A percentile compares a stretch with the other conserved stretches of the same genome.
Conservation (phyloP, 2,113 vertebrate species). For the Chunga burmeisteri region DNA sequence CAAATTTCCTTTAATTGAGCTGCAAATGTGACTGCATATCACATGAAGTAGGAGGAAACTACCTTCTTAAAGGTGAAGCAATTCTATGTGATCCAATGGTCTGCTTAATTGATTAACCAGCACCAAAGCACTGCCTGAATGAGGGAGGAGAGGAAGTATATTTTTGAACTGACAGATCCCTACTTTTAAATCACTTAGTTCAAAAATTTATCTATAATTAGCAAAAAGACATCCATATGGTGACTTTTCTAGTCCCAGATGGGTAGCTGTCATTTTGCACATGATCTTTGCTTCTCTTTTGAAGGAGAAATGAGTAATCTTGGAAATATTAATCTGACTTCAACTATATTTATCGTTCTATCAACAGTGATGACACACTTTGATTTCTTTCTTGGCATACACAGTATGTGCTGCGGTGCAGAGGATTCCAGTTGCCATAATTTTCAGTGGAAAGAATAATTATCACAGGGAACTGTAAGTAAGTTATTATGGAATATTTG, state of each 20-base stretch:
- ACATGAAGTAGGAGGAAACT: background rate
- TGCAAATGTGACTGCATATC: background rate
- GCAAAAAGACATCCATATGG: conserved; percentile 74
- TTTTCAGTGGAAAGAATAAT: conserved; percentile 33
- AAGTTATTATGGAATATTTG: background rate
- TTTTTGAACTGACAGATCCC: conserved; percentile 39
- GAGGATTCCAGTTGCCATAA: conserved; percentile 36
- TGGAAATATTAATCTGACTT: conserved; percentile 76
- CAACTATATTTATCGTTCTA: conserved; percentile 76
- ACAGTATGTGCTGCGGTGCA: background rate
- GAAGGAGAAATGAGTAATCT: conserved; percentile 79
- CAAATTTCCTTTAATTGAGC: background rate
- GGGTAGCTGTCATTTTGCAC: conserved; percentile 75
- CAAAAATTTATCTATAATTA: conserved; percentile 76
- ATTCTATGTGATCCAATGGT: background rate
- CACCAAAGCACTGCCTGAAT: conserved; percentile 6
- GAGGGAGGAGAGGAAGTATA: conserved; percentile 22
- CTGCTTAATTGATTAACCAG: background rate
- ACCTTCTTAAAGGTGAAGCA: background rate
- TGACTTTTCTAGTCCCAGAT: conserved; percentile 75
- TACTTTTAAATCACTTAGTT: conserved; percentile 42
- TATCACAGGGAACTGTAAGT: background rate
- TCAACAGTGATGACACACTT: conserved; percentile 54
- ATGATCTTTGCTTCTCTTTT: conserved; percentile 78
- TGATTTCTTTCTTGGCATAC: conserved; percentile 33